Evolutionary conservation across 1,140 invertebrate species (phyloP), one percentile per base, ranked within the genome.

Genomic region (Cydia amplana): DNA sequence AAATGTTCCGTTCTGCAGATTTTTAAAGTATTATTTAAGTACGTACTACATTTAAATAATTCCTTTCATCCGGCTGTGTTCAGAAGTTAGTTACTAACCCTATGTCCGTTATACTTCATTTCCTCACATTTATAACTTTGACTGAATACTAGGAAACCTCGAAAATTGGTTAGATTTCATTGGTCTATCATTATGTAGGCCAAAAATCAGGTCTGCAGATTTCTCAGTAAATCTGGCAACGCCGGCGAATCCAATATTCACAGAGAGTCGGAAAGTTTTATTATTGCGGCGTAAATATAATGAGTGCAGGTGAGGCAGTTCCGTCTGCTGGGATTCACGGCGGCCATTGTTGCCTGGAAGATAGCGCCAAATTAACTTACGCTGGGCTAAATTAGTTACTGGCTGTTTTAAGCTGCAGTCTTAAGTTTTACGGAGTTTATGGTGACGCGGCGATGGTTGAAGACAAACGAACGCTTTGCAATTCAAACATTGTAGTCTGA

Each of bases 271-370:
- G 83, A 85, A 92, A 92, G 85, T 92, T 92, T 92, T 92, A 91
- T 92, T 92, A 92, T 91, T 90, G 88, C 89, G 85, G 89, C 87
- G 83, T 92, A 92, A 91, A 91, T 91, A 91, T 91, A 90, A 91
- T 89, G 88, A 91, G 88, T 89, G 85, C 88, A 91, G 89, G 90
- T 91, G 90, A 92, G 85, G 78, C 85, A 82, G 84, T 87, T 85
- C 82, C 85, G 87, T 89, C 88, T 89, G 86, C 79, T 73, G 87
- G 86, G 88, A 92, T 89, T 91, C 88, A 89, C 86, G 80, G 81
- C 79, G 79, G 81, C 81, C 83, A 83, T 84, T 86, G 87, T 86
- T 85, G 75, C 77, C 67, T 79, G 81, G 73, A 87, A 90, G 88
- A 87, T 82, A 87, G 80, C 79, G 79, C 75, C 76, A 82, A 86